Percentiles rank a stretch among this genome's conserved stretches.
Evolutionary conservation across 1,140 invertebrate species (phyloP).

Genomic region (Ectropis grisescens): DNA sequence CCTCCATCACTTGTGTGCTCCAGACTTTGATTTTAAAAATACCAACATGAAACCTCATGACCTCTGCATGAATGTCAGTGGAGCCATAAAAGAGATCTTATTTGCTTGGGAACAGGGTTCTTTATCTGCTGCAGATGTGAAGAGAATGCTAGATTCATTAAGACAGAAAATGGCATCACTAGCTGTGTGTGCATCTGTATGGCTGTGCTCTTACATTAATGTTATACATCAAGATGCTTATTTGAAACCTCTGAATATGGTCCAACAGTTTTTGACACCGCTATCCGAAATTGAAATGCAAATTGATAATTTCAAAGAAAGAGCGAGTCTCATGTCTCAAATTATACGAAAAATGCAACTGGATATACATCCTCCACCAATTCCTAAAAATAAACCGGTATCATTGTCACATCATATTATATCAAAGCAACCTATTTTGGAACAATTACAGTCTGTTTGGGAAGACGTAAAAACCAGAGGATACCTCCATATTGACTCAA

Average conservation of each 20-base stretch:
- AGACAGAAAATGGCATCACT: constrained; percentile 87
- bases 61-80: constrained; percentile 85
- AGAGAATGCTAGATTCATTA: constrained; percentile 88
- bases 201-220: constrained; percentile 93
- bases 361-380: constrained; percentile 81
- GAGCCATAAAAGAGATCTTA: constrained; percentile 89
- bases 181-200: constrained; percentile 90
- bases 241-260: constrained; percentile 91
- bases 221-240: constrained; percentile 88
- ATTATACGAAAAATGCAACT: constrained; percentile 91
- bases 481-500: constrained; percentile 86
- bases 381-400: constrained; percentile 76
- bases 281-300: constrained; percentile 72
- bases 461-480: constrained; percentile 79
- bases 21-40: constrained; percentile 68
- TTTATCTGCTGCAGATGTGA: constrained; percentile 84
- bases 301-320: constrained; percentile 73
- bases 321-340: constrained; percentile 82
- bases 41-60: constrained; percentile 89
- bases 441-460: constrained; percentile 84
- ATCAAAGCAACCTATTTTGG: constrained; percentile 80
- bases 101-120: constrained; percentile 93
- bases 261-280: constrained; percentile 85
- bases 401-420: constrained; percentile 76
- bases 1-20: constrained; percentile 81